Base-by-base conservation (phyloP, 35 echinoderm and acorn worm species). In the Acanthaster planci region DNA sequence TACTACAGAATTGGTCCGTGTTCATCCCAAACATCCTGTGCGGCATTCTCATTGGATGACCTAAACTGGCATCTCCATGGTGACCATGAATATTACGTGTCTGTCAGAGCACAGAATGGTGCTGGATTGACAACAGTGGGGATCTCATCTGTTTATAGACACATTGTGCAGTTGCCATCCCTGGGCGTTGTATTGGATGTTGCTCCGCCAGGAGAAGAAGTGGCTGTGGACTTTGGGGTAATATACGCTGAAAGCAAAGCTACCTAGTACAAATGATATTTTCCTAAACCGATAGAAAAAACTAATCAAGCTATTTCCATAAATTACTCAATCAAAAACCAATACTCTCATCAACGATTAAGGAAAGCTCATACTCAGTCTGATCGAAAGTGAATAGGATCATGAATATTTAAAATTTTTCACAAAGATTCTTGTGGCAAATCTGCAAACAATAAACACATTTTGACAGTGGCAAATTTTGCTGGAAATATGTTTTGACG, bases 131-230 rank as follows among this genome's bases (percentile, higher is more conserved):
- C 76, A 14, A 59, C 78, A n/a, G 79, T 80, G 10, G 55, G 32
- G 19, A 82, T 47, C 26, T 89, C 87, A 52, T 37, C 27, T 18
- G 78, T 79, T 2, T 89, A 89, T 64, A 67, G 60, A 44, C 87
- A 89, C 44, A 76, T 83, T 8, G 56, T 31, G 30, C 81, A 83
- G 53, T 21, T 88, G 26, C 55, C 51, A 8, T 26, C 34, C 1
- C 23, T 8, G 37, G 87, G 87, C 1, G 79, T 89, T n/a, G 87
- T 89, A 17, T 51, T 89, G 21, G 87, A 89, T 80, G 42, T 89
- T 19, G 34, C 64, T 17, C 23, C 22, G 0, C 38, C 30, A 31
- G 51, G 56, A 38, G 36, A 36, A 83, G 81, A 51, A 9, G 79
- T 81, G 40, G 39, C 1, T 7, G 35, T 39, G 18, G 40, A 30